Evolutionary conservation across 2,888 invertebrate species (phyloP), one percentile per base, ranked within the genome.

Genomic region (Balanococcus diminutus): DNA sequence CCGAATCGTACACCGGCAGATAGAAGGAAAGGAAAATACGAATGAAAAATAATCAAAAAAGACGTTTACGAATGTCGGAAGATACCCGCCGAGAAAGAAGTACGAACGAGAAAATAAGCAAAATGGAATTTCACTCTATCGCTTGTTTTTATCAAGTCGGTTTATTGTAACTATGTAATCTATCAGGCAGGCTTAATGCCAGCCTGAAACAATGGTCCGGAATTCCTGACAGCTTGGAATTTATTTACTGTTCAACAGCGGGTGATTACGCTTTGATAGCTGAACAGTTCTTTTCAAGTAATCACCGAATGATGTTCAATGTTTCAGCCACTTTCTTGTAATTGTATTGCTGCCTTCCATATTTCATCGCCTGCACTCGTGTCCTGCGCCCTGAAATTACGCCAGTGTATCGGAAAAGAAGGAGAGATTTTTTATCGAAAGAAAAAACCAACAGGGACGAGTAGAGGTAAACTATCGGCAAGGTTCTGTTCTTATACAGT

Each of bases 251-350:
- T 84, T 84, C 84, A 67, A 84, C 84, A 84, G 61, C 67, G 61
- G 67, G 84, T 39, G 67, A 84, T 61, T 84, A 84, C 82, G 46
- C 51, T 82, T 79, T 79, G 75, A 79, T 79, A 79, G 75, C 75
- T 79, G 75, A 79, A 79, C 75, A 79, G 36, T 67, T 67, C 39
- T 67, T 67, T 84, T 84, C 32, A 25, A 36, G 84, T 84, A 84
- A 84, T 84, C 84, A 67, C 84, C 84, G 61, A 84, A 84, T 84
- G 84, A 84, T 84, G 84, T 84, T 84, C 84, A 67, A 84, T 84
- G 84, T 84, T 84, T 84, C 84, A 84, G 16, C 84, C 84, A 61
- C 61, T 84, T 84, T 84, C 84, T 84, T 84, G 67, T 84, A 84
- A 84, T 84, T 84, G 84, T 39, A 14, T 72, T 84, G 67, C 67